phyloP scores from a whole-genome alignment of 2,888 invertebrate species.

The Phymatocera aterrima region DNA sequence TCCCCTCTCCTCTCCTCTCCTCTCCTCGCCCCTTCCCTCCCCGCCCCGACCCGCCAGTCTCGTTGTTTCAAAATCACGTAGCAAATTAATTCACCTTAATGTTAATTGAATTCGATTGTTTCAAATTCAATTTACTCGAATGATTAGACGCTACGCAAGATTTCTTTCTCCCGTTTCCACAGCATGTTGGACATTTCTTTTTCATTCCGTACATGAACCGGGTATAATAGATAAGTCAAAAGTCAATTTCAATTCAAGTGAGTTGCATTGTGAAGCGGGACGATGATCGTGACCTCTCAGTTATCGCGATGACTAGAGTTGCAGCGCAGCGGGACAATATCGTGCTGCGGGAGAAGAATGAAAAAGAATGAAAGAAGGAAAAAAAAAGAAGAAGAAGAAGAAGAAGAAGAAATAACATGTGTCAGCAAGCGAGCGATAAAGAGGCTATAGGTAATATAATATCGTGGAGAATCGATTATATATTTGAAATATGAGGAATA shows the following conservation, averaged over 20 bases:
- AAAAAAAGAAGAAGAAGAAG: neutral
- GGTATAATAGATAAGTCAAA: neutral
- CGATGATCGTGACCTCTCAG: neutral
- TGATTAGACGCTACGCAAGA: too few species aligned
- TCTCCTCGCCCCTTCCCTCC: too few species aligned
- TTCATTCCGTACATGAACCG: too few species aligned
- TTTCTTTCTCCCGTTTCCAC: neutral
- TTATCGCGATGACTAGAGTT: neutral
- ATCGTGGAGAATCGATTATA: constrained; percentile 9
- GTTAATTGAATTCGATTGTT: neutral
- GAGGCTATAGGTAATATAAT: too few species aligned
- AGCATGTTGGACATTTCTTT: neutral
- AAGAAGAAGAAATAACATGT: neutral
- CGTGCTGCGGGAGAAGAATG: too few species aligned
- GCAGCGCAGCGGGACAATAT: neutral
- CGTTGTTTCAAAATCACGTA: neutral
- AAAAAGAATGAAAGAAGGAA: too few species aligned
- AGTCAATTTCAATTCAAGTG: neutral
- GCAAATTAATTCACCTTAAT: neutral
- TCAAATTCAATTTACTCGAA: neutral
- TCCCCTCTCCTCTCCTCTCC: too few species aligned
- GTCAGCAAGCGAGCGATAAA: neutral
- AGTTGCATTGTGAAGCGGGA: neutral
- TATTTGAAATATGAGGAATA: neutral
- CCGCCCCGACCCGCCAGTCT: too few species aligned